These are phyloP conservation scores for Manis javanica DNA, from an alignment of 2,797 vertebrate genomes.

Conservation along the genomic window DNA sequence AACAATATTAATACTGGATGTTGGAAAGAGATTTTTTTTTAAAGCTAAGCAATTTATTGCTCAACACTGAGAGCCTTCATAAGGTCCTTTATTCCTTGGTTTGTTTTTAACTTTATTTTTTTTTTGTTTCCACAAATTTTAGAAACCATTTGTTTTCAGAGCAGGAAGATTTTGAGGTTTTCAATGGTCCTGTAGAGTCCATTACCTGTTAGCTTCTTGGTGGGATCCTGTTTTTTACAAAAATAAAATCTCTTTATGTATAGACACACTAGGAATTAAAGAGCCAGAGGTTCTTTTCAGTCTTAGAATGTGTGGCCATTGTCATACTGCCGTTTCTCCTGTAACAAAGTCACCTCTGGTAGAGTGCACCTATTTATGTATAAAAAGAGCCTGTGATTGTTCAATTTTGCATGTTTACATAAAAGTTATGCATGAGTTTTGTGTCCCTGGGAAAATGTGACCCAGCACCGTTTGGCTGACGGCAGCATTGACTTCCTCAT, in stretches of 20 bases:
- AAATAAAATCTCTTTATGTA: background rate
- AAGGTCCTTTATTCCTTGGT: background rate
- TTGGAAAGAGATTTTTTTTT: background rate
- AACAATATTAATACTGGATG: background rate
- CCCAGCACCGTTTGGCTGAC: background rate
- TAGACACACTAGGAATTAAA: background rate
- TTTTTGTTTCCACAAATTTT: background rate
- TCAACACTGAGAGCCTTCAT: background rate
- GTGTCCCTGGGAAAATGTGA: background rate
- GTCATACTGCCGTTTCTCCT: fast-evolving
- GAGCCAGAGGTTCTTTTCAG: background rate
- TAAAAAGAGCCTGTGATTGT: background rate
- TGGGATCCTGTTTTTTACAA: background rate
- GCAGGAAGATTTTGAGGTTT: background rate
- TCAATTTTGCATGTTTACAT: fast-evolving
- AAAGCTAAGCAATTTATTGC: background rate
- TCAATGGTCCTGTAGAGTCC: background rate
- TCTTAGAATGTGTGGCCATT: background rate
- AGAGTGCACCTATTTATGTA: background rate
- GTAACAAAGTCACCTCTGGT: background rate
- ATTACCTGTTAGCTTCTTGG: background rate
- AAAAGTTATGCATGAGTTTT: background rate
- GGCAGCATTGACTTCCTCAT: background rate
- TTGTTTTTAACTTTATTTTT: background rate
- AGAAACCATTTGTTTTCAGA: background rate